Evolutionary conservation across 2,888 invertebrate genomes (phyloP).

Genomic region (Caenorhabditis panamensis): DNA sequence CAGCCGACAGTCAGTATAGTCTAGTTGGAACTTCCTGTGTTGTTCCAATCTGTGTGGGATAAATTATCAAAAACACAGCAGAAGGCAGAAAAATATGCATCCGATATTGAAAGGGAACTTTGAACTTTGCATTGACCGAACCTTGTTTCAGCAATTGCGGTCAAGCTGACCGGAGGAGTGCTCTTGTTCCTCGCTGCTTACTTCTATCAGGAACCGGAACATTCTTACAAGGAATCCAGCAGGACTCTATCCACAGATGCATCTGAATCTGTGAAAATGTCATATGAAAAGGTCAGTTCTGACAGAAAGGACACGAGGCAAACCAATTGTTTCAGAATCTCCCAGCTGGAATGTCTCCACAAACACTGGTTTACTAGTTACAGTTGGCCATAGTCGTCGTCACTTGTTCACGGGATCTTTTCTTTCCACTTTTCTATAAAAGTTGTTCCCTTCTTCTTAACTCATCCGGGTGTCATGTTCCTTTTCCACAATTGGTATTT

Average conservation of each 20-base stretch:
- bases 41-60: too few relatives aligned
- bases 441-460: conserved; percentile 9
- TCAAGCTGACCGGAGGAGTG: conserved; percentile 52
- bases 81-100: neutral
- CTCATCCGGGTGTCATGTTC: conserved; percentile 33
- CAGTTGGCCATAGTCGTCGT: neutral
- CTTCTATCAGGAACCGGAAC: conserved; percentile 47
- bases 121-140: neutral
- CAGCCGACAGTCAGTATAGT: neutral
- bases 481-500: neutral
- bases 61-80: neutral
- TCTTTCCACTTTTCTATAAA: conserved; percentile 23
- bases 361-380: conserved; percentile 48
- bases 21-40: neutral
- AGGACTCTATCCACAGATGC: conserved; percentile 38
- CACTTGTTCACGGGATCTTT: conserved; percentile 33
- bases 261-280: conserved; percentile 57
- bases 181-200: conserved; percentile 52
- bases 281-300: conserved; percentile 54
- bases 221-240: conserved; percentile 33
- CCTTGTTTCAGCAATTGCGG: conserved; percentile 54
- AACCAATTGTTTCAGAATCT: conserved; percentile 40
- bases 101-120: neutral
- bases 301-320: conserved; percentile 1
- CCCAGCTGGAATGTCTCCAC: conserved; percentile 48